These are phyloP conservation scores for Archips xylosteana DNA, from an alignment of 2,888 invertebrate species.

Conservation along the genomic window DNA sequence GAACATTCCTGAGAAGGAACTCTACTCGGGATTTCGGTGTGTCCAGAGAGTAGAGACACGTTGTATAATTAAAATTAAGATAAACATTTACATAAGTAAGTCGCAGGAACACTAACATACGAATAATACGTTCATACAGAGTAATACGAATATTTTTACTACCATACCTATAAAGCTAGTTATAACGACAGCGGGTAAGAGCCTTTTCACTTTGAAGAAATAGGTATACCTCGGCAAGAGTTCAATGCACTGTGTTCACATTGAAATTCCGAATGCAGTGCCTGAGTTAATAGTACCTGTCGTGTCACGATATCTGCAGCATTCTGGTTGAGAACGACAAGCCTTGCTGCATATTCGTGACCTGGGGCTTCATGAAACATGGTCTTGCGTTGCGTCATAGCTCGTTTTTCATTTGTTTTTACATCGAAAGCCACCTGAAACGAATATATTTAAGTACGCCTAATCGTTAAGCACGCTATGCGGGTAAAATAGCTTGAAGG, in stretches of 20 bases:
- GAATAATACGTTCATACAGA: background rate
- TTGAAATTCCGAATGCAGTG: constrained; percentile 25
- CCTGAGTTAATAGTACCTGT: constrained; percentile 18
- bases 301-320: constrained; percentile 4
- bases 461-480: no score
- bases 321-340: background rate
- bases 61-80: no score
- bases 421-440: no score
- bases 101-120: background rate
- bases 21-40: no score
- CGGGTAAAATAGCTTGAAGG: no score
- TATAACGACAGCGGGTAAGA: background rate
- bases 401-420: constrained; percentile 1
- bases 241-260: constrained; percentile 26
- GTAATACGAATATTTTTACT: no score
- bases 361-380: background rate
- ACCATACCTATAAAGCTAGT: background rate
- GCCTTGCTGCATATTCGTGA: background rate
- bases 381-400: background rate
- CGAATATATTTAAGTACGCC: no score
- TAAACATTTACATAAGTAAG: constrained; percentile 25
- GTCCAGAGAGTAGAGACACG: no score
- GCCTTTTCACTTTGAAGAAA: constrained; percentile 17
- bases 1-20: no score
- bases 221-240: background rate